Evolutionary conservation across 2,113 vertebrate species (phyloP).

Genomic region (Girardinichthys multiradiatus): DNA sequence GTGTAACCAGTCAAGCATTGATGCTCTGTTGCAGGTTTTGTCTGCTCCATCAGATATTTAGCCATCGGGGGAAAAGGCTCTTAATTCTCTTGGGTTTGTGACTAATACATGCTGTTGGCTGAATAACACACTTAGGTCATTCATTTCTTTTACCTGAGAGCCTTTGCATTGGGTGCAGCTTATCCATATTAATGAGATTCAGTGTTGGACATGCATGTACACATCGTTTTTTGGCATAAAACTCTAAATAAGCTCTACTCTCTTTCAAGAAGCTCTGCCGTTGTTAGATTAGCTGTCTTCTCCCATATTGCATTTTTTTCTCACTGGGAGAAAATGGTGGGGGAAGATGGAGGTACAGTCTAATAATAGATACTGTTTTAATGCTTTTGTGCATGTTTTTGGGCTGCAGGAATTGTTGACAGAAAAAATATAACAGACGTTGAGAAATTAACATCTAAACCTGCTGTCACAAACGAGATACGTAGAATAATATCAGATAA

Average conservation of each 20-base stretch:
- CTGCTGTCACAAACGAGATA: slow-evolving; percentile 11
- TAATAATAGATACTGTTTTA: slow-evolving; percentile 49
- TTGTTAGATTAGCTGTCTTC: slow-evolving; percentile 39
- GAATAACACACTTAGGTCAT: slow-evolving; percentile 25
- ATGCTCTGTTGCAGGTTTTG: slow-evolving; percentile 59
- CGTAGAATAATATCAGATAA: background rate
- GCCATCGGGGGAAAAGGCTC: slow-evolving; percentile 21
- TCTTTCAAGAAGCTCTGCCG: slow-evolving; percentile 11
- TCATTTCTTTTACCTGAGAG: slow-evolving; percentile 9
- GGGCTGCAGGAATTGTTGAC: background rate
- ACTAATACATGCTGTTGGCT: slow-evolving; percentile 18
- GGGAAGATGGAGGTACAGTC: slow-evolving; percentile 64
- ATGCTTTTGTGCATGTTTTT: slow-evolving; percentile 23
- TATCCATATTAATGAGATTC: slow-evolving; percentile 47
- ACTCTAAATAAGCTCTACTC: slow-evolving; percentile 1
- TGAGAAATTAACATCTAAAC: slow-evolving; percentile 1
- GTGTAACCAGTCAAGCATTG: slow-evolving; percentile 52
- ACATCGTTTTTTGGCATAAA: background rate
- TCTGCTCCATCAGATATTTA: slow-evolving; percentile 46
- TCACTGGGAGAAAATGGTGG: slow-evolving; percentile 66
- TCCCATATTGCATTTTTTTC: slow-evolving; percentile 46
- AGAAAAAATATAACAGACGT: background rate
- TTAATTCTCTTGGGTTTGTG: slow-evolving; percentile 27
- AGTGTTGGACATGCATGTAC: slow-evolving; percentile 6
- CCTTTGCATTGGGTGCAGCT: slow-evolving; percentile 31